Evolutionary conservation across 2,888 invertebrate species (phyloP).

Genomic region (Stenchaetothrips biformis): DNA sequence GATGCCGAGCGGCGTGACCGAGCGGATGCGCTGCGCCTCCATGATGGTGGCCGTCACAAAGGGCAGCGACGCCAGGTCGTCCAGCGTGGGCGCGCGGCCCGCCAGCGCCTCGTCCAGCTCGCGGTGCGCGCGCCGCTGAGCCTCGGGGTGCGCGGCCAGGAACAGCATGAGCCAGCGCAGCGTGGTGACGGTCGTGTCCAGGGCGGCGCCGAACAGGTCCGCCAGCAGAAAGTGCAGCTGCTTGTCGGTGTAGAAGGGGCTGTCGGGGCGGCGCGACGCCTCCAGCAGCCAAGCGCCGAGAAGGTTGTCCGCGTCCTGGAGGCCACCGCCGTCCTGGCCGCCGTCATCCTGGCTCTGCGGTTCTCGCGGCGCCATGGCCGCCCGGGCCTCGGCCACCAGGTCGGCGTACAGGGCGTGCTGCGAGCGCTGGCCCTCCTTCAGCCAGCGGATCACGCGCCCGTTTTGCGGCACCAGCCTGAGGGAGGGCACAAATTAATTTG

Average conservation of each 20-base stretch:
- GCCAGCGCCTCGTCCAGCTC: constrained; percentile 39
- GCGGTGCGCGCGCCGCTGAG: constrained; percentile 45
- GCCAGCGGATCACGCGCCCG: neutral
- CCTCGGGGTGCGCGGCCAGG: constrained; percentile 62
- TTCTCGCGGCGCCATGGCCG: neutral
- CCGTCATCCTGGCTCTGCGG: constrained; percentile 36
- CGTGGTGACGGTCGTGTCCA: constrained; percentile 77
- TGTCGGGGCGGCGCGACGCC: constrained; percentile 51
- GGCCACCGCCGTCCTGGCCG: constrained; percentile 50
- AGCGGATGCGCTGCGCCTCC: constrained; percentile 72
- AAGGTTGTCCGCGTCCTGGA: constrained; percentile 66
- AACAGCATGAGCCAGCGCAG: constrained; percentile 76
- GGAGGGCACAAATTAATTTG: too few relatives aligned
- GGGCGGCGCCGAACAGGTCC: constrained; percentile 80
- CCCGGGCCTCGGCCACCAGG: constrained; percentile 3
- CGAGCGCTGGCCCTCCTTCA: constrained; percentile 16
- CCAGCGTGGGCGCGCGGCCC: constrained; percentile 47
- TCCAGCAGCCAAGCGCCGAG: constrained; percentile 72
- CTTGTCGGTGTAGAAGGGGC: constrained; percentile 54
- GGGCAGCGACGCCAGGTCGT: constrained; percentile 54
- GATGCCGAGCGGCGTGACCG: constrained; percentile 76
- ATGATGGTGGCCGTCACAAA: constrained; percentile 68
- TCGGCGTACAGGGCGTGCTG: constrained; percentile 19
- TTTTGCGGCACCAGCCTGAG: neutral
- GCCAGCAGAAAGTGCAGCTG: constrained; percentile 71